Evolutionary conservation across 92 coral and sea anemone genomes (phyloP).

Genomic region (Actinostola sp.): DNA sequence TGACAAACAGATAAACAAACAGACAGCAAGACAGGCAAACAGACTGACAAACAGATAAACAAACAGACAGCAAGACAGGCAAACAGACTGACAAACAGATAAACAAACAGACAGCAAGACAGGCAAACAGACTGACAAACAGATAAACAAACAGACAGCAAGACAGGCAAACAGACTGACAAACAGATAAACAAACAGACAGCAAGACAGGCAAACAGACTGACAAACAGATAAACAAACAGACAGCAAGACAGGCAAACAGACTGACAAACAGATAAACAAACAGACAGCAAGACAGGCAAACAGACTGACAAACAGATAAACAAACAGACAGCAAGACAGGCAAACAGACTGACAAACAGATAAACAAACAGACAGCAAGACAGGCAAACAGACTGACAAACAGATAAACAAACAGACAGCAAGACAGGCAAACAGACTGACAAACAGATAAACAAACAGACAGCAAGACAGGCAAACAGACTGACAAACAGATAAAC

Average conservation of each 20-base stretch:
- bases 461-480: not conserved
- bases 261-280: not conserved
- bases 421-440: not conserved
- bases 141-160: not conserved
- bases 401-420: not conserved
- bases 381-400: not conserved
- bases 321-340: not conserved
- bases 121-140: not conserved
- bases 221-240: not conserved
- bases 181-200: not conserved
- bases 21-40: not conserved
- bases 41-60: not conserved
- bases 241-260: not conserved
- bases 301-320: not conserved
- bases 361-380: not conserved
- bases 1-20: not conserved
- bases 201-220: not conserved
- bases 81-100: not conserved
- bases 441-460: not conserved
- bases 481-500: not conserved
- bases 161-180: not conserved
- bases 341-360: not conserved
- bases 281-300: not conserved
- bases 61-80: not conserved
- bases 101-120: not conserved